Evolutionary conservation across 2,888 invertebrate genomes (phyloP).

Genomic region (Hartigia nigra): DNA sequence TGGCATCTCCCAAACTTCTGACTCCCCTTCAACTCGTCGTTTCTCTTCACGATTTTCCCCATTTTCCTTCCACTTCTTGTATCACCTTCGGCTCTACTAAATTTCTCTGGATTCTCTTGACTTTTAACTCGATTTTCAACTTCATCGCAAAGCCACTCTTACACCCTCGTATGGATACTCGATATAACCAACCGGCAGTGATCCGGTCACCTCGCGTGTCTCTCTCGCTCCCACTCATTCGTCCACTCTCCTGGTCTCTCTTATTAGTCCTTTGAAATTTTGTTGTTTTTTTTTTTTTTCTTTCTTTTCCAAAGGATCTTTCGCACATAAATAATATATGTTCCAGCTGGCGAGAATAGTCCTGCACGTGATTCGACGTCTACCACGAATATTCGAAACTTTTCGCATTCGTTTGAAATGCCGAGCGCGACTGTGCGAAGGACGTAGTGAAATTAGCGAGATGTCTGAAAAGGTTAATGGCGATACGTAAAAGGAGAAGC

Average conservation of each 20-base stretch:
- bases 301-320: too few relatives aligned
- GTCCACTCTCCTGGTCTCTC: neutral
- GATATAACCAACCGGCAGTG: neutral
- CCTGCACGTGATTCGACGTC: too few relatives aligned
- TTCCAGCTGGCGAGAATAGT: neutral
- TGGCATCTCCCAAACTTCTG: constrained; percentile 10
- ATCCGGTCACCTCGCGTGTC: neutral
- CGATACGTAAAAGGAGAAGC: neutral
- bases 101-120: neutral
- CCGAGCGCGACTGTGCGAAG: too few relatives aligned
- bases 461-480: neutral
- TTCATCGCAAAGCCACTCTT: constrained; percentile 16
- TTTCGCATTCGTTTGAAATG: neutral
- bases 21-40: constrained; percentile 5
- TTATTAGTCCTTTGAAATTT: neutral
- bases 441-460: neutral
- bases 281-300: too few relatives aligned
- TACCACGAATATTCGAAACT: neutral
- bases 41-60: constrained; percentile 6
- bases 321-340: neutral
- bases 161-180: neutral
- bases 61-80: constrained; percentile 6
- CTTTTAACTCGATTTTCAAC: constrained; percentile 22
- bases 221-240: neutral
- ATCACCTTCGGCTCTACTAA: neutral